These are phyloP conservation scores for Phyllopteryx taeniolatus DNA, from an alignment of 2,113 vertebrate species.

Conservation along the genomic window DNA sequence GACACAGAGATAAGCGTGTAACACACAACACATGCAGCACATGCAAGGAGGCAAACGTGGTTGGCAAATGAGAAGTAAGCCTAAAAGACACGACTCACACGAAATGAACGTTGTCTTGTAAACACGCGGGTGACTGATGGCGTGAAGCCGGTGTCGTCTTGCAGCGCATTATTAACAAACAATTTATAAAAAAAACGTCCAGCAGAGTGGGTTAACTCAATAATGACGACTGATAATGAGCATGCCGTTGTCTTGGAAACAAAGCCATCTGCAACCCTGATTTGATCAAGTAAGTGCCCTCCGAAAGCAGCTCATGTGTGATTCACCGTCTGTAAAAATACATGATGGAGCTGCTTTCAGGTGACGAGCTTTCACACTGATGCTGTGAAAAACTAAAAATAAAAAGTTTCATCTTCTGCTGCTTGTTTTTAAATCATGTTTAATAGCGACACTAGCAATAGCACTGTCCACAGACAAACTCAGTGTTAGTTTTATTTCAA, in stretches of 20 bases:
- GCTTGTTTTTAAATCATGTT: too few relatives aligned
- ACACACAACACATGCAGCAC: conserved; percentile 7
- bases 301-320: conserved; percentile 13
- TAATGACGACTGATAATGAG: conserved; percentile 23
- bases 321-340: neutral
- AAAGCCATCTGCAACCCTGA: conserved; percentile 36
- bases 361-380: conserved; percentile 13
- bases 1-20: conserved; percentile 15
- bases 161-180: neutral
- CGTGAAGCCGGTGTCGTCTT: neutral
- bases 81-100: neutral
- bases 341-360: neutral
- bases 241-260: conserved; percentile 36
- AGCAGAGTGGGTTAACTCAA: conserved; percentile 10
- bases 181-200: neutral
- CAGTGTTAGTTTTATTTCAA: too few relatives aligned
- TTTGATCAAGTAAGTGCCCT: conserved; percentile 19
- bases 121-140: conserved; percentile 10
- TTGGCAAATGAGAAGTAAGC: neutral
- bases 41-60: neutral
- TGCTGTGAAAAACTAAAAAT: neutral
- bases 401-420: too few relatives aligned
- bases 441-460: too few relatives aligned
- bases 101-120: conserved; percentile 15
- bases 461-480: too few relatives aligned